Evolutionary conservation across 2,797 vertebrate species (phyloP).

Genomic region (Fistularia commersonii): DNA sequence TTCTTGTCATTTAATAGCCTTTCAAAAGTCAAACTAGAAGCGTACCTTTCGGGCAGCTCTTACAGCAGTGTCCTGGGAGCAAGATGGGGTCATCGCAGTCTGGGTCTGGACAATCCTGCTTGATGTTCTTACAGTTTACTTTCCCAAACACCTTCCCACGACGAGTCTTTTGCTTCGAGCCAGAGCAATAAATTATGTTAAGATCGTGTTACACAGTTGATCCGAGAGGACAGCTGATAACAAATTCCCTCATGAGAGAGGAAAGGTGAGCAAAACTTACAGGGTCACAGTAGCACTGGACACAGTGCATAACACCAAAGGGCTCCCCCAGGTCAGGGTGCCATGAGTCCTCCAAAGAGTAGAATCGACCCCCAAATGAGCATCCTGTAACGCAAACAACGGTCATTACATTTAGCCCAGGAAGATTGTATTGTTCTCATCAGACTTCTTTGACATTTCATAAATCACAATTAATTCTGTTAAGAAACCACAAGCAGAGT

Average conservation of each 20-base stretch:
- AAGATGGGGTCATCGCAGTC: slow-evolving; percentile 80
- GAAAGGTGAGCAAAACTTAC: slow-evolving; percentile 66
- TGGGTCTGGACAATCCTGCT: slow-evolving; percentile 85
- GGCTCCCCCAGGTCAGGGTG: slow-evolving; percentile 95
- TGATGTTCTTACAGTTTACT: slow-evolving; percentile 95
- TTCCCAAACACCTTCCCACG: slow-evolving; percentile 84
- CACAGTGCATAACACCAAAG: slow-evolving; percentile 94
- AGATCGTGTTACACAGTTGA: too few relatives aligned
- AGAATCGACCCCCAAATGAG: slow-evolving; percentile 87
- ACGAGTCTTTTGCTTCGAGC: slow-evolving; percentile 80
- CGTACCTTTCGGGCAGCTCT: slow-evolving; percentile 79
- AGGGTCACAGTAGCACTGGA: slow-evolving; percentile 88
- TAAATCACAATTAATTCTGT: not conserved
- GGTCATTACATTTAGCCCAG: slow-evolving; percentile 19
- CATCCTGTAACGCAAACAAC: slow-evolving; percentile 78
- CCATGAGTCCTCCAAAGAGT: slow-evolving; percentile 90
- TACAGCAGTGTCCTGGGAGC: slow-evolving; percentile 90
- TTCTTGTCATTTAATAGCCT: too few relatives aligned
- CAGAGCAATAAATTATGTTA: too few relatives aligned
- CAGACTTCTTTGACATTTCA: too few relatives aligned
- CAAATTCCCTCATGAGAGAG: not conserved
- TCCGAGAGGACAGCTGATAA: slow-evolving; percentile 1
- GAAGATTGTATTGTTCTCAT: too few relatives aligned
- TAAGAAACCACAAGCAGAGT: not conserved
- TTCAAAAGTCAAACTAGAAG: too few relatives aligned